Base-by-base conservation (phyloP, 2,113 vertebrate genomes). In the Datnioides undecimradiatus region DNA sequence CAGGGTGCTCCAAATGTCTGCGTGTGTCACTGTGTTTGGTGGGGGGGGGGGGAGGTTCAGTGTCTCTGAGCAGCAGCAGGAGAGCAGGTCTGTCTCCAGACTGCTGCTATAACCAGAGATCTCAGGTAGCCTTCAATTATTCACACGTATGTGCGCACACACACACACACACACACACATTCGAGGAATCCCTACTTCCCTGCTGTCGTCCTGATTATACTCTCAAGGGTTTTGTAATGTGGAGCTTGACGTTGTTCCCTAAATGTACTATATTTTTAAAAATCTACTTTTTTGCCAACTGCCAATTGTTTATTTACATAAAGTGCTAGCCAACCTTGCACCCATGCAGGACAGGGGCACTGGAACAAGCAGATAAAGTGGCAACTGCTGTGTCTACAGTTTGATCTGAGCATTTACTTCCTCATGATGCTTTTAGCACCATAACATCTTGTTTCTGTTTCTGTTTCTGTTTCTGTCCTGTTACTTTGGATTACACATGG, bases 51-150 rank as follows among this genome's bases (percentile, higher is more conserved):
- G 52, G 65, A 87, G 82, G 79, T 91, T 90, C 66, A 73, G 85
- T 92, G 78, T 93, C 84, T 80, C 73, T 8, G 62, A 90, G 73
- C 91, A 90, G 89, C 92, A 92, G 91, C 90, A 93, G 87, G 88
- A 79, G 83, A 90, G 86, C 88, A 85, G 54, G 55, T 36, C 88
- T 79, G 82, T 83, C 81, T 88, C 73, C 80, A 91, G 84, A 90
- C 90, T 87, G 80, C 58, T 83, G 74, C 68, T 82, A 85, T 91
- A 89, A 88, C 84, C 83, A 79, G 80, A 85, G 62, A 85, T 86
- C 90, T 93, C 92, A 91, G 88, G 83, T 91, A 85, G 86, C 90
- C 65, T 92, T 95, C 41, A 95, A 95, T 95, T 93, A 95, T 95
- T 95, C 83, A 95, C 83, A 65, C 10, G 16, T 14, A 83, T 25